Base-by-base conservation (phyloP, 1,140 invertebrate species). In the Panagrolaimus sp. region DNA sequence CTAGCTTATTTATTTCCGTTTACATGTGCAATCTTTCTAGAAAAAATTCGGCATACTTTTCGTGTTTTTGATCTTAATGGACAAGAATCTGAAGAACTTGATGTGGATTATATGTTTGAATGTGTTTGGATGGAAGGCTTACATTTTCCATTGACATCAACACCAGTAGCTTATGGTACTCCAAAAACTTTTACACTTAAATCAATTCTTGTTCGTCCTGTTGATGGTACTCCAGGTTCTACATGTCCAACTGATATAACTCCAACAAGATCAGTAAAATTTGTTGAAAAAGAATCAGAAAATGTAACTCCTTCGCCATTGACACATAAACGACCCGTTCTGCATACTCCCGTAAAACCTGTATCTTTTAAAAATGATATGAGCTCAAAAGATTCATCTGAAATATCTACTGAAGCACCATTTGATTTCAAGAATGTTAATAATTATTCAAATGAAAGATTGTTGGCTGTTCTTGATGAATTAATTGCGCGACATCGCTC, bases 271-370 rank as follows among this genome's bases (percentile, higher is more conserved):
- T 57, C 9, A 20, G 20, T 57, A 57, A 25, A 16, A 20, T 20
- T 27, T 8, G 4, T 25, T 16, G 51, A 57, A 2, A 9, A 8
- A 20, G n/a, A 20, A 13, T 1, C 8, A 57, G 51, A 13, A 7
- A 11, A 20, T 57, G 11, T 23, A 9, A 4, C n/a, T 13, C 27
- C 51, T 1, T 25, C 14, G 0, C 9, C 9, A 25, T 57, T 57
- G n/a, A 20, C n/a, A 5, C 51, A 57, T 57, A 57, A 57, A 57
- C 51, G 51, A 8, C 51, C 51, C 27, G 14, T 57, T 16, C 51
- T 25, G n/a, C 8, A 57, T n/a, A 25, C 20, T 27, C 1, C 51
- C n/a, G 51, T 25, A 11, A 14, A 16, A 57, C 20, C 20, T 27
- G 20, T 16, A 27, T 20, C 5, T 57, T 57, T 57, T 57, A 20